These are phyloP conservation scores for Gallinago stenura DNA, from an alignment of 2,797 vertebrate species.

Conservation along the genomic window DNA sequence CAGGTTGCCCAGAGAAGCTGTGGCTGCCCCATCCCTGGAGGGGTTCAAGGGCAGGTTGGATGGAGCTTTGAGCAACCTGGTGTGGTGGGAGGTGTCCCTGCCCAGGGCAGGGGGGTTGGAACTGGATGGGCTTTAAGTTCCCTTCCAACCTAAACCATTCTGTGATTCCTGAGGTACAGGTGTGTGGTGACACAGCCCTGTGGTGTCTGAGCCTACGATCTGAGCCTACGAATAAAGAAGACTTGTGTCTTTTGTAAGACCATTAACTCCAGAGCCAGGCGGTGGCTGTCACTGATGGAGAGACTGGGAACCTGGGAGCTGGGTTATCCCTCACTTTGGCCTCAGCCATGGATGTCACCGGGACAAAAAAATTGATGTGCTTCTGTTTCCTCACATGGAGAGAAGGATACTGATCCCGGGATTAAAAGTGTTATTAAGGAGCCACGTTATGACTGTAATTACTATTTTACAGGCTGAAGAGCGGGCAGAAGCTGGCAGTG, in stretches of 20 bases:
- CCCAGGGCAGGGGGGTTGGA: too few relatives aligned
- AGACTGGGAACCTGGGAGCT: neutral
- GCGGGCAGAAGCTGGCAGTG: neutral
- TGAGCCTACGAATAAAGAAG: neutral
- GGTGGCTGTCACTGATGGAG: neutral
- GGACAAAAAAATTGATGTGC: neutral
- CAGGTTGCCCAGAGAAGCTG: too few relatives aligned
- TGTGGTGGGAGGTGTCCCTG: too few relatives aligned
- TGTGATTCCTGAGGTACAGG: neutral
- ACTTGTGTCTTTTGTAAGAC: neutral
- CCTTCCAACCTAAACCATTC: too few relatives aligned
- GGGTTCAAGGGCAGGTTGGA: too few relatives aligned
- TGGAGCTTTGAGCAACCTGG: too few relatives aligned
- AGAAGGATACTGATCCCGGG: neutral
- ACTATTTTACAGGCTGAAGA: neutral
- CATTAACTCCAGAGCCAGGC: neutral
- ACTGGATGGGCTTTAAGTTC: too few relatives aligned
- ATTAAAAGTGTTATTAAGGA: conserved; percentile 12
- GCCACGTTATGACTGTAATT: neutral
- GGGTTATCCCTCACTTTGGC: neutral
- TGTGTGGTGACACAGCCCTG: neutral
- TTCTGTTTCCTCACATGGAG: neutral
- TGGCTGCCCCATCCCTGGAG: too few relatives aligned
- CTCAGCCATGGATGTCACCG: neutral
- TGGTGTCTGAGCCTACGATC: neutral